Evolutionary conservation across 1,140 invertebrate species (phyloP), one percentile per base, ranked within the genome.

Genomic region (Philotrypesis tridentata): DNA sequence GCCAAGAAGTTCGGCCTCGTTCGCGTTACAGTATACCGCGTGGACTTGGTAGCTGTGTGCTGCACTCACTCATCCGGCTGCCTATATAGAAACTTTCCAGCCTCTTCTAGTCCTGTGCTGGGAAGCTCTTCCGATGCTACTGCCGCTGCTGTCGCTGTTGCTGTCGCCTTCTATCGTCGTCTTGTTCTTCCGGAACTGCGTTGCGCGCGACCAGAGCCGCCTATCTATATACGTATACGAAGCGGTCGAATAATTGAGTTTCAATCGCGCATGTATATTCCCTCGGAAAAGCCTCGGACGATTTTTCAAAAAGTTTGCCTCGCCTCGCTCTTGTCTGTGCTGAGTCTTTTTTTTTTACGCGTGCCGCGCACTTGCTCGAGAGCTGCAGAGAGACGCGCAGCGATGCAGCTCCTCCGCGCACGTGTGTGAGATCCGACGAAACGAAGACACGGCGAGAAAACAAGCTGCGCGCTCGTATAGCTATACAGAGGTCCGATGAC

Each of bases 51-150:
- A 55, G 68, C 37, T 37, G 31, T 33, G 81, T 84, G 84, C 82
- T 84, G 81, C 85, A 85, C 82, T 84, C 12, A 25, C 61, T 25
- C 61, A 27, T 65, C 23, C 61, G 27, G 21, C 70, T 25, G 14
- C 60, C 80, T 82, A n/a, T n/a, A n/a, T n/a, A 79, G 83, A 85
- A 87, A 86, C 84, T 84, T 86, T 87, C 84, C 85, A 80, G 82
- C 84, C 85, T 85, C 83, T 78, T 83, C 82, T 70, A 84, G 71
- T 67, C 80, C 60, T 83, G 71, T 82, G 77, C 25, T 48, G 25
- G 29, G 40, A 61, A 29, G 31, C 40, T 73, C 70, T 65, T 65
- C 70, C 11, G 0, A 5, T 37, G 31, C 27, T 31, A 2, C 67
- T 23, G 14, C 29, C 31, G n/a, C 27, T 70, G 6, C 68, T 12